phyloP scores from a whole-genome alignment of 2,888 invertebrate genomes.

The Conops quadrifasciatus region DNA sequence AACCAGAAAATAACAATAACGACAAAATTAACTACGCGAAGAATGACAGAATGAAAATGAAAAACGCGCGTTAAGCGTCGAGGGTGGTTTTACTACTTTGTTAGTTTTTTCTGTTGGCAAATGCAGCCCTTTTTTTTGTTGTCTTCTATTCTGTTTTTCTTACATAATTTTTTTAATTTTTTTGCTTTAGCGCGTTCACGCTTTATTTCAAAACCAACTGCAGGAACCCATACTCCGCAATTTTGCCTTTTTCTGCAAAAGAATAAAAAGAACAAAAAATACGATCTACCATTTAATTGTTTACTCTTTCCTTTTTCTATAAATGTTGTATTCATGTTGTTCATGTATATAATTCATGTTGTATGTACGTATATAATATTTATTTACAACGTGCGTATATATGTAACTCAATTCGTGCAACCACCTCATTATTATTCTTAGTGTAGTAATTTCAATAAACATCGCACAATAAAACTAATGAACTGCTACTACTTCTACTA shows the following conservation, averaged over 20 bases:
- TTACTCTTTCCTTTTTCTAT: background rate
- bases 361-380: background rate
- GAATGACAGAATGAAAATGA: too few relatives aligned
- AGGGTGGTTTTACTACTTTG: background rate
- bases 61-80: background rate
- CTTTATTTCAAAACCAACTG: too few relatives aligned
- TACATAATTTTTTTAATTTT: background rate
- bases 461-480: constrained; percentile 28
- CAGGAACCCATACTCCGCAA: too few relatives aligned
- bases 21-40: background rate
- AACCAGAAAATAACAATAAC: background rate
- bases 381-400: background rate
- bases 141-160: background rate
- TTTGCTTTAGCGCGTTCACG: background rate
- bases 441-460: constrained; percentile 14
- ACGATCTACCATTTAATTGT: background rate
- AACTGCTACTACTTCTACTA: background rate
- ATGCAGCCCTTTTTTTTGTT: background rate
- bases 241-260: too few relatives aligned
- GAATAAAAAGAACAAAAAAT: too few relatives aligned
- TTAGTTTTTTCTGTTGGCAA: background rate
- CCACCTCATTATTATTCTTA: constrained; percentile 2
- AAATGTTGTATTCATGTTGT: background rate
- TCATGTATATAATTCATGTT: background rate
- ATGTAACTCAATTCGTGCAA: background rate